Evolutionary conservation across 2,888 invertebrate species (phyloP), one percentile per base, ranked within the genome.

Genomic region (Furcula furcula): DNA sequence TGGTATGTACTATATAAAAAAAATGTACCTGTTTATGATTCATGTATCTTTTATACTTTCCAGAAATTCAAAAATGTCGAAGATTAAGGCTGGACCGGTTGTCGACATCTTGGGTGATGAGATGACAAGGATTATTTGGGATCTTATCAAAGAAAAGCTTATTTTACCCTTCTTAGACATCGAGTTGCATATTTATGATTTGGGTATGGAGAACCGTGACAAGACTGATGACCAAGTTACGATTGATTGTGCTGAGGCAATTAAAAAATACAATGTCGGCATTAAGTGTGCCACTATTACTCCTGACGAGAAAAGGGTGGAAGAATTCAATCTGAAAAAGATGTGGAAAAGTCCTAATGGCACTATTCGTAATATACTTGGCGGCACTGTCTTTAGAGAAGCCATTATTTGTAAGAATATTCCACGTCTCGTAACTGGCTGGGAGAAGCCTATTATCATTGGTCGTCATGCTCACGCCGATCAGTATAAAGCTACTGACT

Each of bases 251-350:
- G 99, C 99, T 4, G 94, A 98, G 77, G 99, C 99, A 7, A 92
- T 99, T 36, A 95, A 97, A 76, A 97, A 97, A 74, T 98, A 98
- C 90, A 98, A 97, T 82, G 99, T 99, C 31, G 99, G 99, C 23
- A 97, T 99, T 53, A 99, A 99, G 82, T 99, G 99, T 87, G 99
- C 99, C 13, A 97, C 99, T 2, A 99, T 99, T 50, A 99, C 99
- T 0, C 98, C 99, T 1, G 99, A 99, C 78, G 99, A 99, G 79
- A 95, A 96, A 20, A 91, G 99, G 72, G 98, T 99, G 0, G 95
- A 96, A 81, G 96, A 96, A 77, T 95, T 96, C 70, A 94, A 95
- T 1, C 76, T 96, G 52, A 95, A 96, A 71, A 91, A 95, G 75
- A 96, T 96, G 96, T 96, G 96, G 96, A 96, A 95, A 75, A 95